These are phyloP conservation scores for Spinus olivaceus DNA, from an alignment of 2,797 vertebrate genomes.

Conservation along the genomic window DNA sequence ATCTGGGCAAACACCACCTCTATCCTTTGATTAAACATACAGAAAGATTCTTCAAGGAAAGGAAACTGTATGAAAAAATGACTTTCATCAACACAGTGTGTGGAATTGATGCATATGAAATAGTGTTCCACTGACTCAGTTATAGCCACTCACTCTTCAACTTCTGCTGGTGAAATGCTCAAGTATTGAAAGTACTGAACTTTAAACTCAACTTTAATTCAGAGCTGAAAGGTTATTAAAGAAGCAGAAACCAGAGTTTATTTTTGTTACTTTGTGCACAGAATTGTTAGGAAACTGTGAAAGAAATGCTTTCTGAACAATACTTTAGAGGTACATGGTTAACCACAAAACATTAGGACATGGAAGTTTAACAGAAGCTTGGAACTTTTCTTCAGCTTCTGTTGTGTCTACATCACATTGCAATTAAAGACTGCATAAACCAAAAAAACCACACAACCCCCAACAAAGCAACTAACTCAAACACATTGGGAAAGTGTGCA, in stretches of 20 bases:
- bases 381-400: background rate
- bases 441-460: accelerated
- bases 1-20: background rate
- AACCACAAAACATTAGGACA: background rate
- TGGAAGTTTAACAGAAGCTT: background rate
- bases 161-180: background rate
- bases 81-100: background rate
- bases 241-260: background rate
- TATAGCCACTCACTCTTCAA: background rate
- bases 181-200: background rate
- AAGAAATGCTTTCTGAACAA: background rate
- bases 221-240: background rate
- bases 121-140: background rate
- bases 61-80: background rate
- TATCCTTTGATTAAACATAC: background rate
- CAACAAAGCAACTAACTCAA: background rate
- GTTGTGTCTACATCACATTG: background rate
- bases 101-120: background rate
- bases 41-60: background rate
- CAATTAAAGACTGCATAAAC: background rate
- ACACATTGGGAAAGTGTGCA: accelerated
- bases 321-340: background rate
- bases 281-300: background rate
- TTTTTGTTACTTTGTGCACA: background rate
- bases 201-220: background rate